Evolutionary conservation across 2,797 vertebrate species (phyloP), one percentile per base, ranked within the genome.

Genomic region (Petrocephalus sullivani): DNA sequence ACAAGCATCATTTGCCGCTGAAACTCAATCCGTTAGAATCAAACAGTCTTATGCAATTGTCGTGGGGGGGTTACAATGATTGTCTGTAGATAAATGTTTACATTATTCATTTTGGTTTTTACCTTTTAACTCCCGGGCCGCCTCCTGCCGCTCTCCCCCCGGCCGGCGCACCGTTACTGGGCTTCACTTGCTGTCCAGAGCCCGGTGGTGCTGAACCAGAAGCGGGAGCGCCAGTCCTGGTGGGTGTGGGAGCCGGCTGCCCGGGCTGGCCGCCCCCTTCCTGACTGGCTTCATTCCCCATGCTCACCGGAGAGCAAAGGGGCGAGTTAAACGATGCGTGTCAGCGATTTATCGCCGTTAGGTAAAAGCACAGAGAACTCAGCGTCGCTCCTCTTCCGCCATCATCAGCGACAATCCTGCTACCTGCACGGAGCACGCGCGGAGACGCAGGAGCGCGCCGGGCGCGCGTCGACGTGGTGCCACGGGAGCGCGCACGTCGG

Each of bases 241-340:
- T 94, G 92, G 95, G 92, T 93, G 93, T 92, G 71, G 93, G 89
- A 90, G 93, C 94, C 53, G 94, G 93, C 61, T 96, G 95, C 21
- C 95, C 94, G 83, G 93, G 93, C 90, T 93, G 93, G 90, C 94
- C 95, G 90, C 89, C 93, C 87, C 95, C 96, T 93, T 96, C 96
- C 92, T 96, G 93, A 94, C 96, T 96, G 92, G 94, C 95, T 93
- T 96, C 96, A 93, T 96, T 96, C 91, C 96, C 96, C 96, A 96
- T 96, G 92, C 87, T 88, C 90, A 86, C 89, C 82, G 85, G 41
- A 54, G 83, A 88, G 84, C 86, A 87, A 60, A 85, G 86, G 83
- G 61, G 85, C 46, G 46, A 89, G 87, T 71, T 28, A 89, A 84
- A 87, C 78, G n/a, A 56, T 51, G 49, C 21, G 41, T 51, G 78